These are phyloP conservation scores for Morus bassanus DNA, from an alignment of 2,797 vertebrate genomes.

Conservation along the genomic window DNA sequence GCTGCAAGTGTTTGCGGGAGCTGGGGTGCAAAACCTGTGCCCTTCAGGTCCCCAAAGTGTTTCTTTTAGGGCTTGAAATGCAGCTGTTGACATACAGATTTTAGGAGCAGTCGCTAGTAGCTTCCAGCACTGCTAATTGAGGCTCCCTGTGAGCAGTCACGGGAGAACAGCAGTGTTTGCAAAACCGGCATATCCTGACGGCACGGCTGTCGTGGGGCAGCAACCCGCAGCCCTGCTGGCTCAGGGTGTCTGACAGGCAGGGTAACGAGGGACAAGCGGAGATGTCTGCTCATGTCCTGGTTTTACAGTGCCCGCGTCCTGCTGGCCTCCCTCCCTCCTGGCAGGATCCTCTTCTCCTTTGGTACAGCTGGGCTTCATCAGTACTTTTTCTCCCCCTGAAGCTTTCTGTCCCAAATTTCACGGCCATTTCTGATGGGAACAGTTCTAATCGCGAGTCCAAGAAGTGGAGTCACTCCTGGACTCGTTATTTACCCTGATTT, in stretches of 20 bases:
- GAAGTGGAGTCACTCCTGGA: background rate
- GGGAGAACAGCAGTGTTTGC: background rate
- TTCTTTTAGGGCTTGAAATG: background rate
- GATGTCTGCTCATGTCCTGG: fast-evolving
- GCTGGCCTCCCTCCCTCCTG: background rate
- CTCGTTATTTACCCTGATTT: background rate
- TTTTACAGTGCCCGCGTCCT: fast-evolving
- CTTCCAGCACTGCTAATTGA: background rate
- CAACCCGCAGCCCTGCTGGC: background rate
- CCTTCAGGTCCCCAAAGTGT: background rate
- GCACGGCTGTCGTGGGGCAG: fast-evolving
- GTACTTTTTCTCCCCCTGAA: background rate
- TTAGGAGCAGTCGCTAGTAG: fast-evolving
- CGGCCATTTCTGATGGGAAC: background rate
- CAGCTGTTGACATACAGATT: background rate
- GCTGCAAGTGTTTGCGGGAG: background rate
- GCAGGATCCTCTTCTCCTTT: background rate
- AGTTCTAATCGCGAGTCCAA: background rate
- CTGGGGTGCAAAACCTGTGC: background rate
- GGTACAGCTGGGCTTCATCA: conserved; percentile 49
- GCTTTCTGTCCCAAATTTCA: background rate
- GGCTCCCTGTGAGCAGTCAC: background rate
- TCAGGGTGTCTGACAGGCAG: fast-evolving
- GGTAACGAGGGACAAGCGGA: background rate
- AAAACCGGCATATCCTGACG: fast-evolving